These are phyloP conservation scores for Cryptus armator DNA, from an alignment of 2,888 invertebrate species.

Conservation along the genomic window DNA sequence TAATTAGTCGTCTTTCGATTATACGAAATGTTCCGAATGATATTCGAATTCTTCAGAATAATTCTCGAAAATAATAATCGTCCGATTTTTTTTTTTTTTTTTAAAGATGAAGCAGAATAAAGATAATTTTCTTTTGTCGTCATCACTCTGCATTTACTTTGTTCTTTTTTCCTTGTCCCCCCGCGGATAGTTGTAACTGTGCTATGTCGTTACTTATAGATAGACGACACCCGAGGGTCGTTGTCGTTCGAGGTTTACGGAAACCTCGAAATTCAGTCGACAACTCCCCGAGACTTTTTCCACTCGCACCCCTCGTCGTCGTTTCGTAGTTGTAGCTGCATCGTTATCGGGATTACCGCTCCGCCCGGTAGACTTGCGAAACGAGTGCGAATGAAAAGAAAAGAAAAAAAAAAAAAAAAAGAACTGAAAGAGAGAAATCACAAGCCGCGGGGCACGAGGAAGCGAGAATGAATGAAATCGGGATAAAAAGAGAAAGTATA, in stretches of 20 bases:
- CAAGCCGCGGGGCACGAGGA: conserved; percentile 14
- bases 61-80: too few species aligned
- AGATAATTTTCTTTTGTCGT: conserved; percentile 17
- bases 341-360: conserved; percentile 72
- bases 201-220: conserved; percentile 31
- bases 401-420: conserved; percentile 37
- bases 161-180: conserved; percentile 20
- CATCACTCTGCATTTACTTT: conserved; percentile 8
- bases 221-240: conserved; percentile 27
- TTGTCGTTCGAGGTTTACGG: background rate
- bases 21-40: too few species aligned
- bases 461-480: conserved; percentile 28
- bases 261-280: conserved; percentile 29
- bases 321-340: conserved; percentile 50
- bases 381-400: conserved; percentile 42
- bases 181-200: background rate
- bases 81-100: background rate
- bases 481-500: conserved; percentile 46
- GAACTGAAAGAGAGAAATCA: conserved; percentile 41
- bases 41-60: too few species aligned
- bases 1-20: too few species aligned
- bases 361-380: conserved; percentile 43
- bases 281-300: conserved; percentile 42
- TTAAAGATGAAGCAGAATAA: conserved; percentile 23
- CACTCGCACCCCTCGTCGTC: conserved; percentile 6